Evolutionary conservation across 2,888 invertebrate species (phyloP), one percentile per base, ranked within the genome.

Genomic region (Drosophila mimica): DNA sequence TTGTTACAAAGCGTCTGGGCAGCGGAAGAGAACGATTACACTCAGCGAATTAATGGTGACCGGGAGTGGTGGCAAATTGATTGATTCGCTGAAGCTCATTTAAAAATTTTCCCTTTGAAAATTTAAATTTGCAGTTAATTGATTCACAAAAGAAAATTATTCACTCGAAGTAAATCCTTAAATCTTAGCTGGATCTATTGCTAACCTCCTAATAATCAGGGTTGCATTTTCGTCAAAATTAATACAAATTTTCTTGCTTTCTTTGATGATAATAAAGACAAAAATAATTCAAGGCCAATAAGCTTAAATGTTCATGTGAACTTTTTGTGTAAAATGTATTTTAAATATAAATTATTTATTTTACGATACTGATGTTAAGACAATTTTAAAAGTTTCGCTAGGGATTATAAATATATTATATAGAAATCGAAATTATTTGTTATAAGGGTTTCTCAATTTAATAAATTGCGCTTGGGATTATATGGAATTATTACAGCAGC

Each of bases 1-100:
- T 73, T 57, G 52, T 58, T 58, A 53, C n/a, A 43, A 13, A 9
- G n/a, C 17, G 15, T 11, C 11, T 15, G 20, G 15, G 20, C n/a
- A 20, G 28, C 51, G 20, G 20, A n/a, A 53, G 36, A n/a, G 7
- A 28, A 51, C 31, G 20, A 28, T 2, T 63, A 48, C 65, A 65
- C 65, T 52, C 28, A 20, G 66, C 20, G 52, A 65, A 33, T 15
- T 34, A 15, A 20, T 9, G n/a, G 7, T 1, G n/a, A 52, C 20
- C 13, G 1, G 6, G 20, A 25, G 20, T 20, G 2, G 2, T 15
- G 34, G 33, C 5, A 4, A 53, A 7, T 15, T 46, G 2, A 25
- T 20, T 4, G 15, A 8, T 33, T 33, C 3, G 20, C 28, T 28
- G 53, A 15, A 17, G n/a, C 7, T 20, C 3, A 4, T 17, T 34